phyloP scores from a whole-genome alignment of 1,140 invertebrate species.

The Ladona fulva region DNA sequence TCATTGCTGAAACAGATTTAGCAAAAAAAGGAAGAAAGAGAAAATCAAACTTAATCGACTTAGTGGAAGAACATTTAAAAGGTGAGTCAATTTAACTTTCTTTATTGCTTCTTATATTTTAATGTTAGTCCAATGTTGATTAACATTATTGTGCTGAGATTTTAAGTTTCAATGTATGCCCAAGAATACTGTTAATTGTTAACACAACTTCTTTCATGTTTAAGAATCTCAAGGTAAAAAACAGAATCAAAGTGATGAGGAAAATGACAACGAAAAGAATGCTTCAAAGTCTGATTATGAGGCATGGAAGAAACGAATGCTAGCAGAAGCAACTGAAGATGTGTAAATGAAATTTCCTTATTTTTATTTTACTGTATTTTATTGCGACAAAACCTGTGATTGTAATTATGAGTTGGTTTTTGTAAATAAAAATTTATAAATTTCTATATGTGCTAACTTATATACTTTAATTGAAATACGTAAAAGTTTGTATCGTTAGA shows the following conservation, averaged over 20 bases:
- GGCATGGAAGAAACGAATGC: not conserved
- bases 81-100: not conserved
- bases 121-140: not conserved
- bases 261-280: not conserved
- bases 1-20: not conserved
- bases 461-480: no score
- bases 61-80: not conserved
- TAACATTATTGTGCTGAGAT: not conserved
- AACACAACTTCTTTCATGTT: not conserved
- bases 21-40: not conserved
- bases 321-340: not conserved
- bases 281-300: not conserved
- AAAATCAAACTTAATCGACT: not conserved
- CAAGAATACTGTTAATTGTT: not conserved
- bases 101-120: not conserved
- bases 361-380: no score
- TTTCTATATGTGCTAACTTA: no score
- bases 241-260: not conserved
- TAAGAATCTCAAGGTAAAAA: not conserved
- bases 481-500: no score
- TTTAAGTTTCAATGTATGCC: not conserved
- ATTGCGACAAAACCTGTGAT: no score
- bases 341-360: no score
- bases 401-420: no score
- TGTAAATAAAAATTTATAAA: no score